A percentile compares a stretch with the other conserved stretches of the same genome.
These are phyloP conservation scores for Euplagia quadripunctaria DNA, from an alignment of 2,888 invertebrate genomes.

Conservation along the genomic window DNA sequence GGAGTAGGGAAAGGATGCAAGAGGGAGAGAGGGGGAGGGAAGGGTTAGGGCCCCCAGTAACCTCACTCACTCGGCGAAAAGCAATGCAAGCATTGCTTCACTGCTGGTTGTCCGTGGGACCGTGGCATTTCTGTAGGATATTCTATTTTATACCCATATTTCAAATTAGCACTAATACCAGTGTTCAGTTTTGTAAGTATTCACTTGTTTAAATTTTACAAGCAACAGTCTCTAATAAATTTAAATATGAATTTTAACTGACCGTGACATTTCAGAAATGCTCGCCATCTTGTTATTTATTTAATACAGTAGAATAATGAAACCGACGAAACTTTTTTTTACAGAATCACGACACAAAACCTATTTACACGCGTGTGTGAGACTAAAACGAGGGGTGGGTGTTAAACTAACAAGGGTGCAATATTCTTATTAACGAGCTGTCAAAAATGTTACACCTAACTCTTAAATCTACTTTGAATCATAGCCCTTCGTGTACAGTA, in stretches of 20 bases:
- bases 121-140: too few species aligned
- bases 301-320: not conserved
- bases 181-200: too few species aligned
- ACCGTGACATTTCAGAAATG: not conserved
- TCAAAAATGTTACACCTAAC: slow-evolving; percentile 76
- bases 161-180: too few species aligned
- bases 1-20: too few species aligned
- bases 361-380: slow-evolving; percentile 70
- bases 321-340: slow-evolving; percentile 39
- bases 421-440: slow-evolving; percentile 81
- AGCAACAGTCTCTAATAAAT: not conserved
- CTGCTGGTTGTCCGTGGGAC: too few species aligned
- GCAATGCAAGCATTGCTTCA: too few species aligned
- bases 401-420: slow-evolving; percentile 82
- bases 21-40: too few species aligned
- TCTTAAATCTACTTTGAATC: slow-evolving; percentile 75
- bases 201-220: not conserved
- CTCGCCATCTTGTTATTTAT: not conserved
- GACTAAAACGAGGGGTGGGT: slow-evolving; percentile 73
- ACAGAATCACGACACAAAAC: slow-evolving; percentile 51
- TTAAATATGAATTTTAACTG: not conserved
- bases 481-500: slow-evolving; percentile 62
- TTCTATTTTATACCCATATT: too few species aligned
- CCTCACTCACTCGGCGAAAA: too few species aligned
- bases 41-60: too few species aligned